Evolutionary conservation across 2,113 vertebrate genomes (phyloP).

Genomic region (Anguilla japonica): DNA sequence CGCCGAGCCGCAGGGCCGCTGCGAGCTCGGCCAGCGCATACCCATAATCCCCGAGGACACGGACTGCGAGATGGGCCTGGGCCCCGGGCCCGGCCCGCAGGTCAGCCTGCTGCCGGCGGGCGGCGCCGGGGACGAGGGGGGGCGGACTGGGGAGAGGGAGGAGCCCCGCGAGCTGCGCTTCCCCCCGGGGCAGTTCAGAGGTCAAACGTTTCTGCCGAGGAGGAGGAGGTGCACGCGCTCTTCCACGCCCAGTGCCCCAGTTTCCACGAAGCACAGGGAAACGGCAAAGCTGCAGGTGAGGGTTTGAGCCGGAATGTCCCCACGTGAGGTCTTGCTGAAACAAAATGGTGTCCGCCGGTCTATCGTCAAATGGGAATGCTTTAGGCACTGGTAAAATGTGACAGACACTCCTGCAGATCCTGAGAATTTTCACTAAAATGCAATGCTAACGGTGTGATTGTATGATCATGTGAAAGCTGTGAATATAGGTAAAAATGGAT

Average conservation of each 20-base stretch:
- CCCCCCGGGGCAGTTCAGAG: constrained; percentile 63
- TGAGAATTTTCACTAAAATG: too few species aligned
- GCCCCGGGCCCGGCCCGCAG: constrained; percentile 56
- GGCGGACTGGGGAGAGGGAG: constrained; percentile 51
- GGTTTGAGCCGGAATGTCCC: neutral
- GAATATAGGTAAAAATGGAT: neutral
- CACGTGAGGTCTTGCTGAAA: constrained; percentile 40
- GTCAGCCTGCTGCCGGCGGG: constrained; percentile 56
- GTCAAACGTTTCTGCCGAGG: constrained; percentile 62
- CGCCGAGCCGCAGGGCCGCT: constrained; percentile 73
- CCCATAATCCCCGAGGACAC: constrained; percentile 95
- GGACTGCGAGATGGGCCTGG: constrained; percentile 74
- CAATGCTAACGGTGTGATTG: too few species aligned
- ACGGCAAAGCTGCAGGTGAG: constrained; percentile 61
- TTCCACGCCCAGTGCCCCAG: constrained; percentile 64
- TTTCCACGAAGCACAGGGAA: constrained; percentile 57
- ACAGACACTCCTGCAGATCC: neutral
- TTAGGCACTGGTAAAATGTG: neutral
- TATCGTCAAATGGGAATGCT: neutral
- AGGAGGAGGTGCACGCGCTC: constrained; percentile 70
- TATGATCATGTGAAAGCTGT: neutral
- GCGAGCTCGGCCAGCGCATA: constrained; percentile 83
- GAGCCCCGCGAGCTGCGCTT: constrained; percentile 67
- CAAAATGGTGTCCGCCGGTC: neutral
- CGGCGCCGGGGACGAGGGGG: constrained; percentile 52